Conservation (phyloP, 2,113 vertebrate genomes). For the Dolichotis patagonum region DNA sequence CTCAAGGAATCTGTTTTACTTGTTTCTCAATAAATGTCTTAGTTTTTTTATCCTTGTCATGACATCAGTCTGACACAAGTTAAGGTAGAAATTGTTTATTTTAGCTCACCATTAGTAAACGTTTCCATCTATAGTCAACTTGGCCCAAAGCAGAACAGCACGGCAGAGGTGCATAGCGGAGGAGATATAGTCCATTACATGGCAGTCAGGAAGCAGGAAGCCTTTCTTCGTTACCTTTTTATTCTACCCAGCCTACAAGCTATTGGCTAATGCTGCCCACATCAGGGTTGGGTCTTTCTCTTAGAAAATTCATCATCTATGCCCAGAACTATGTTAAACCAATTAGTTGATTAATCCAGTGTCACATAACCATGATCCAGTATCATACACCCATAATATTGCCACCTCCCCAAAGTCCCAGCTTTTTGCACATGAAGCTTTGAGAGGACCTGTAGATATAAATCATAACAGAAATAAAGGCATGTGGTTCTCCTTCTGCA, state of each 20-base stretch:
- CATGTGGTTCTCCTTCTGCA: background rate
- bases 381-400: background rate
- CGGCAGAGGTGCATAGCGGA: background rate
- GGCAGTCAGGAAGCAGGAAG: no score
- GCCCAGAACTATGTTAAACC: background rate
- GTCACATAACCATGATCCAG: background rate
- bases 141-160: background rate
- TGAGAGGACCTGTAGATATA: background rate
- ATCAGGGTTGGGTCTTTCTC: background rate
- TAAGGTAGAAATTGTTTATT: background rate
- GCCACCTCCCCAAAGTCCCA: background rate
- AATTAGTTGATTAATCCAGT: background rate
- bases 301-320: background rate
- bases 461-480: background rate
- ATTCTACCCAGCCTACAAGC: background rate
- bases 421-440: background rate
- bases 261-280: background rate
- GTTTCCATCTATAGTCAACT: background rate
- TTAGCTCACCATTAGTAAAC: background rate
- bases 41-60: background rate
- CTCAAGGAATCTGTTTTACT: background rate
- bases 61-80: background rate
- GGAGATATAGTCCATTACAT: background rate
- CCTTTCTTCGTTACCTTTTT: background rate
- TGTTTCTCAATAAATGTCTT: background rate